phyloP scores from a whole-genome alignment of 2,113 vertebrate genomes.

The Centropristis striata region DNA sequence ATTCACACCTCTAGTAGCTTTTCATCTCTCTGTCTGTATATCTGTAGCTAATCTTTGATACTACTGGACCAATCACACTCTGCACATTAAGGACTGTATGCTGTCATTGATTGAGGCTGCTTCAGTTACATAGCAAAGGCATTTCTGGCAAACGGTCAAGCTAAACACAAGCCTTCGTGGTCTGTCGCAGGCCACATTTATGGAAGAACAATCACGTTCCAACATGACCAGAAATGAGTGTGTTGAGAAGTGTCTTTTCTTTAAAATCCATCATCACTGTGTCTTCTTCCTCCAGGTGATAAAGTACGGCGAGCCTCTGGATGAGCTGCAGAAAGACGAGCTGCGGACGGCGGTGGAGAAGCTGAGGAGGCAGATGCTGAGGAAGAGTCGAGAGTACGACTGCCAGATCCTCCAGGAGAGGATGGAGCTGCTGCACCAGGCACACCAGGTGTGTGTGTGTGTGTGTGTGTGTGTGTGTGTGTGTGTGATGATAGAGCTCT shows the following conservation, averaged over 20 bases:
- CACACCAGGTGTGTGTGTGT: slow-evolving; percentile 88
- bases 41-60: no score
- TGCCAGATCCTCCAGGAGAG: slow-evolving; percentile 98
- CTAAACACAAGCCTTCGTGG: no score
- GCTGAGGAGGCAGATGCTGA: slow-evolving; percentile 95
- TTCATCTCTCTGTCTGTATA: no score
- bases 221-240: no score
- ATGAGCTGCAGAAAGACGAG: slow-evolving; percentile 95
- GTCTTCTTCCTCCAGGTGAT: slow-evolving; percentile 82
- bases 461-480: not conserved
- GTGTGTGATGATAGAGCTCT: not conserved
- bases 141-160: no score
- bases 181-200: no score
- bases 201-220: no score
- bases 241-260: not conserved
- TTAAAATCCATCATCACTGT: not conserved
- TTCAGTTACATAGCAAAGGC: no score
- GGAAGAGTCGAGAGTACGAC: slow-evolving; percentile 98
- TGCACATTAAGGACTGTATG: no score
- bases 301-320: slow-evolving; percentile 94
- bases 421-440: slow-evolving; percentile 98
- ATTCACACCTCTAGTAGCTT: no score
- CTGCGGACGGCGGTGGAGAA: slow-evolving; percentile 95
- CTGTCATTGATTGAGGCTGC: no score
- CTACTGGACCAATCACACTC: no score